phyloP scores from a whole-genome alignment of 2,888 invertebrate species.

The Druceiella hillmani region DNA sequence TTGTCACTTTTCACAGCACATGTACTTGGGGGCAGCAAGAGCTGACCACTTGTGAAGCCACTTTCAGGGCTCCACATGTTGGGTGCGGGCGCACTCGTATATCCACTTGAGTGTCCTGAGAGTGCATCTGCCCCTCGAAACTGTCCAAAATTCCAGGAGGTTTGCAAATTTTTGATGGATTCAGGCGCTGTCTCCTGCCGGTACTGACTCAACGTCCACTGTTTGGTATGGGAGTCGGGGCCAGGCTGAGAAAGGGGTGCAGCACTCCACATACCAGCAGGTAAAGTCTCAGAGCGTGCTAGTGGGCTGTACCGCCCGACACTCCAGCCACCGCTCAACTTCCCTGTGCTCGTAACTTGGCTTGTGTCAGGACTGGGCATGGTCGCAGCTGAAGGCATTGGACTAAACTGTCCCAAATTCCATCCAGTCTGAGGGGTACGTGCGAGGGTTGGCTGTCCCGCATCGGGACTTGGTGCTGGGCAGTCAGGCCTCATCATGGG shows the following conservation, averaged over 20 bases:
- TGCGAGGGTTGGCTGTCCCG: constrained; percentile 31
- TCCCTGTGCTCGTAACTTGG: constrained; percentile 17
- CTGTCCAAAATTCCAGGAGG: constrained; percentile 17
- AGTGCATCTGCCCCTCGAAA: constrained; percentile 4
- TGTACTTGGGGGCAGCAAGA: too few relatives aligned
- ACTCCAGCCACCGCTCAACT: constrained; percentile 18
- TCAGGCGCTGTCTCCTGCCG: constrained; percentile 6
- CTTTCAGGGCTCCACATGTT: constrained; percentile 12
- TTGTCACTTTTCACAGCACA: too few relatives aligned
- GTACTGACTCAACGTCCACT: constrained; percentile 1
- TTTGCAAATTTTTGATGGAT: too few relatives aligned
- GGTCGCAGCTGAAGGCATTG: constrained; percentile 15
- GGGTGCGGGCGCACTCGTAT: constrained; percentile 7
- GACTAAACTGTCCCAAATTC: constrained; percentile 14
- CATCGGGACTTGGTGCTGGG: constrained; percentile 40
- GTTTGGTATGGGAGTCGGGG: not conserved
- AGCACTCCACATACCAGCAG: constrained; percentile 2
- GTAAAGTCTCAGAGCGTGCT: constrained; percentile 14
- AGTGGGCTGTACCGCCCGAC: constrained; percentile 19
- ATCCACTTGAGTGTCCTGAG: not conserved
- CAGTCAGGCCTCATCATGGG: constrained; percentile 44
- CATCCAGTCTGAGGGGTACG: constrained; percentile 10
- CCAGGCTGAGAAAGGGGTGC: not conserved
- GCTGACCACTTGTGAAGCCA: constrained; percentile 16
- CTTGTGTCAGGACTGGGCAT: constrained; percentile 20